phyloP scores from a whole-genome alignment of 2,797 vertebrate genomes.

The Ctenochaetus hawaiiensis region DNA sequence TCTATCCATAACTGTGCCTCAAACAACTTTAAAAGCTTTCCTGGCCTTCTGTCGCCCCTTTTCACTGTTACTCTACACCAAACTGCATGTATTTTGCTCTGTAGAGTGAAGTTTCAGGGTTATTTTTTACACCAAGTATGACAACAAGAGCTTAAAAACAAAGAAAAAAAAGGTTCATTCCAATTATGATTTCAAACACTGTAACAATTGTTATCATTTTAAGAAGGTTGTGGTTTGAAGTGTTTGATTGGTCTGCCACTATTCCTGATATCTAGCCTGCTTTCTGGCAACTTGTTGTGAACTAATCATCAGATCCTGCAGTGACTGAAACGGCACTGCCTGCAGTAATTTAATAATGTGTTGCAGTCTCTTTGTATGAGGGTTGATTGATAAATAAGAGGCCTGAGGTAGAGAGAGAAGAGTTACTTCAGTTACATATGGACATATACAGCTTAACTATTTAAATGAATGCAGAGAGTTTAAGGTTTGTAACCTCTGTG shows the following conservation, averaged over 20 bases:
- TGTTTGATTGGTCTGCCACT: neutral
- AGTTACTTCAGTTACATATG: no score
- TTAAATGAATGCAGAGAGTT: no score
- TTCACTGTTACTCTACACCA: neutral
- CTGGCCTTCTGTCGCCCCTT: slow-evolving; percentile 15
- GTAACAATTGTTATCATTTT: neutral
- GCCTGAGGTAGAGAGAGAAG: no score
- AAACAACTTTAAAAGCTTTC: slow-evolving; percentile 44
- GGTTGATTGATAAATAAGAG: no score
- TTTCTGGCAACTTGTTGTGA: slow-evolving; percentile 1
- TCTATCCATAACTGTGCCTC: neutral
- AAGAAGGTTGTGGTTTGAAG: neutral
- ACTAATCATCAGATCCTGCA: neutral
- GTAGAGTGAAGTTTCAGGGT: neutral
- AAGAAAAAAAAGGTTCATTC: neutral
- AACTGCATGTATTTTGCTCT: neutral
- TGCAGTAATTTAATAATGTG: neutral
- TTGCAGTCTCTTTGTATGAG: neutral
- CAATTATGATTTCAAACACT: neutral
- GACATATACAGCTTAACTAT: no score
- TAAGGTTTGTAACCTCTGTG: no score
- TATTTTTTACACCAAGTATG: slow-evolving; percentile 12
- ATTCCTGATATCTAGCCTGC: neutral
- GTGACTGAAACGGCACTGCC: neutral
- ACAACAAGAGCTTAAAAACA: neutral